Conservation (phyloP, 2,888 invertebrate genomes). For the Flexamia atlantica region DNA sequence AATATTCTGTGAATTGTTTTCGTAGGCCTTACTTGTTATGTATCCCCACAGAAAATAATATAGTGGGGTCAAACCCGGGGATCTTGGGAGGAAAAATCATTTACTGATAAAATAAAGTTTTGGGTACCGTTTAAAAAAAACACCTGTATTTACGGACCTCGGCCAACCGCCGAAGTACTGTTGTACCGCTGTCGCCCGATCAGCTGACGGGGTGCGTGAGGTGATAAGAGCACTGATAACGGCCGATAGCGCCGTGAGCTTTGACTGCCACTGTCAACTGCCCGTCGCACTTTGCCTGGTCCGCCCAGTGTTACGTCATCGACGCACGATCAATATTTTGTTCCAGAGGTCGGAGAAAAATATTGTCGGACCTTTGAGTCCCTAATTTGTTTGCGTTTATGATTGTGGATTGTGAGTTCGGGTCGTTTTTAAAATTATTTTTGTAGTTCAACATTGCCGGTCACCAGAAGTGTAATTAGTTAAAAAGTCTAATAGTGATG, state of each 20-base stretch:
- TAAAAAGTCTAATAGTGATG: no score
- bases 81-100: no score
- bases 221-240: neutral
- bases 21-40: no score
- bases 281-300: slow-evolving; percentile 17
- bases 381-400: neutral
- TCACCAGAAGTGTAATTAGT: no score
- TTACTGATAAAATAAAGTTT: no score
- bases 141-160: neutral
- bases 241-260: slow-evolving; percentile 1
- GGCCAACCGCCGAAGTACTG: neutral
- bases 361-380: neutral
- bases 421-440: slow-evolving; percentile 20
- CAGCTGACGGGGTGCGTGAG: neutral
- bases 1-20: no score
- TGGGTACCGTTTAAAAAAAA: no score
- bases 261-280: slow-evolving; percentile 34
- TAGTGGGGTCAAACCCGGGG: no score
- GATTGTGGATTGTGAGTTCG: neutral
- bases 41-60: no score
- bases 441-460: no score
- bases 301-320: neutral
- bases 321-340: neutral
- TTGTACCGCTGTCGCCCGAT: slow-evolving; percentile 6
- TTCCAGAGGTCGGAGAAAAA: slow-evolving; percentile 18